Evolutionary conservation across 2,888 invertebrate species (phyloP), one percentile per base, ranked within the genome.

Genomic region (Archips xylosteana): DNA sequence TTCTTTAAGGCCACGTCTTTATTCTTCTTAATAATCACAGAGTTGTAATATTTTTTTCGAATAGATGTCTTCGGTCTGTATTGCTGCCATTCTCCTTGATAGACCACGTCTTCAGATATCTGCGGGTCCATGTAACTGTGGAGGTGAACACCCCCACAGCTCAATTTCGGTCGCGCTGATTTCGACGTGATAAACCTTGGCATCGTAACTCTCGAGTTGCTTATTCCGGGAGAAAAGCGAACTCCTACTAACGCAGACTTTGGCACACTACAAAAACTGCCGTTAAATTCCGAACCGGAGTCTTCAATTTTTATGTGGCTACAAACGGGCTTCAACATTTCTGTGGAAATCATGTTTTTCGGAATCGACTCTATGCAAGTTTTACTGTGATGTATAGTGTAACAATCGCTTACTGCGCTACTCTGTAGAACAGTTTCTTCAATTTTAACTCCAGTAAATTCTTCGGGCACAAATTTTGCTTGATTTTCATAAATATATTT

Each of bases 61-160:
- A 73, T 63, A 45, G 79, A 32, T 47, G 75, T 32, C 78, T 85
- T 49, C 8, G 84, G 81, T 8, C 77, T 84, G 51, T 80, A 78
- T 65, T 79, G 81, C 77, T 92, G 89, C 94, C 93, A 94, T 71
- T 89, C 83, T 63, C 94, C 93, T 83, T 92, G 92, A 77, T 84
- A 94, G n/a, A 93, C 80, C 36, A 94, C 83, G 78, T 94, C 94
- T 79, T 92, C 89, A 39, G 85, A 89, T 12, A 81, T 75, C 76
- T 86, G 80, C 78, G 82, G 89, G 59, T 91, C 86, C 79, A 81
- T 91, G 72, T 87, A 94, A 78, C 92, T 92, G 74, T 93, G 90
- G n/a, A 94, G 83, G 77, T 91, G 86, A 32, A 92, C 84, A 36
- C 89, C 91, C 54, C 92, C 92, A 78, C 83, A 87, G 69, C 85